Base-by-base conservation (phyloP, 2,888 invertebrate species). In the Eumerus sabulonum region DNA sequence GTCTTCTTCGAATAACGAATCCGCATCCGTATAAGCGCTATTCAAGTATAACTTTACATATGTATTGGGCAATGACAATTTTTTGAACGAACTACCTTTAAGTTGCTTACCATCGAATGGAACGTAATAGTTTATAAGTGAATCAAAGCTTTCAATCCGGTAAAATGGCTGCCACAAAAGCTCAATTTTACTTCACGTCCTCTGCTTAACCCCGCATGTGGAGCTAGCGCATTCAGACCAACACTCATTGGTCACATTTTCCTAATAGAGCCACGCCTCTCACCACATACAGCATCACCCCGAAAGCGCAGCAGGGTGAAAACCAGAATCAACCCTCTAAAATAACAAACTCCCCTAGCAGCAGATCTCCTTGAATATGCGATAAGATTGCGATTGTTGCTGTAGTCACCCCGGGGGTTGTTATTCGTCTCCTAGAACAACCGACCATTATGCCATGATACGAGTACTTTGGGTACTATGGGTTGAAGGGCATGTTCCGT, bases 301-400 rank as follows among this genome's bases (percentile, higher is more conserved):
- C 48, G 27, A 54, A 62, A 44, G 59, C 68, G 47, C 62, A 53
- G 13, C 35, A 53, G 60, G 62, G 60, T 54, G 16, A n/a, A 40
- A 70, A 54, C 62, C 60, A 9, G 47, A 70, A 62, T 17, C 62
- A 62, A 70, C 70, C 70, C 70, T 70, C 70, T 54, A 62, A 62
- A 60, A 70, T 48, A 70, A 70, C 70, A 62, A 68, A 53, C 53
- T 59, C 59, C 53, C 16, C 42, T 44, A 38, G 50, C 48, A 27
- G 27, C 7, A 7, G 27, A 27, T 27, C 7, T 27, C 27, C 27
- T 27, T 27, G 2, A 7, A 27, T 27, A 27, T 27, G 27, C 27
- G 27, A 27, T 27, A 27, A 27, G 27, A 13, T n/a, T 19, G 38
- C 60, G 40, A 73, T 53, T 54, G 72, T 59, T 45, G 12, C 53